A percentile compares a stretch with the other conserved stretches of the same genome.
Evolutionary conservation across 2,888 invertebrate species (phyloP).

Genomic region (Callyntrura sp.): DNA sequence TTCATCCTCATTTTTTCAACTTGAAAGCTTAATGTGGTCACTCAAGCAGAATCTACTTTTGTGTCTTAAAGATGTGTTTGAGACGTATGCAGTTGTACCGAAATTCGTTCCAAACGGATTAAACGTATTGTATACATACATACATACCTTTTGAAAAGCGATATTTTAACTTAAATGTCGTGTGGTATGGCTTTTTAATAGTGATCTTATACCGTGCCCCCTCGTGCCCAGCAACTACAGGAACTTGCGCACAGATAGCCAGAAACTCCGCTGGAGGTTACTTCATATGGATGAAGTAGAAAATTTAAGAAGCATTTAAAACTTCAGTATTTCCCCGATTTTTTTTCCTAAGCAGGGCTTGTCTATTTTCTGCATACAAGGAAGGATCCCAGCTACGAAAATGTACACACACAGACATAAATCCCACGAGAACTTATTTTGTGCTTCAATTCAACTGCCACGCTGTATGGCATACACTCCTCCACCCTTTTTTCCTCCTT

Average conservation of each 20-base stretch:
- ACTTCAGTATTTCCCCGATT: constrained; percentile 35
- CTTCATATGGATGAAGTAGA: constrained; percentile 13
- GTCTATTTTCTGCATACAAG: constrained; percentile 24
- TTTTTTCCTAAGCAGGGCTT: constrained; percentile 40
- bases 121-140: background rate
- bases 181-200: background rate
- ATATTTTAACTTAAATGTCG: background rate
- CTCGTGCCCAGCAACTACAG: no score
- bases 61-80: background rate
- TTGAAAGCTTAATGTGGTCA: constrained; percentile 58
- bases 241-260: background rate
- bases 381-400: constrained; percentile 11
- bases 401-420: constrained; percentile 24
- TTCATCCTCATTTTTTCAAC: constrained; percentile 24
- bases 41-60: constrained; percentile 46
- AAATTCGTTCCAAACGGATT: background rate
- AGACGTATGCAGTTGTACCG: background rate
- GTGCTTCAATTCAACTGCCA: constrained; percentile 63
- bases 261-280: constrained; percentile 9
- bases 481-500: constrained; percentile 37
- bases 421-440: constrained; percentile 67
- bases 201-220: background rate
- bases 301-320: constrained; percentile 46
- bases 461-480: constrained; percentile 8
- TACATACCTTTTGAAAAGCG: no score